These are phyloP conservation scores for Lasioglossum figueresi DNA, from an alignment of 2,888 invertebrate species.

Conservation along the genomic window DNA sequence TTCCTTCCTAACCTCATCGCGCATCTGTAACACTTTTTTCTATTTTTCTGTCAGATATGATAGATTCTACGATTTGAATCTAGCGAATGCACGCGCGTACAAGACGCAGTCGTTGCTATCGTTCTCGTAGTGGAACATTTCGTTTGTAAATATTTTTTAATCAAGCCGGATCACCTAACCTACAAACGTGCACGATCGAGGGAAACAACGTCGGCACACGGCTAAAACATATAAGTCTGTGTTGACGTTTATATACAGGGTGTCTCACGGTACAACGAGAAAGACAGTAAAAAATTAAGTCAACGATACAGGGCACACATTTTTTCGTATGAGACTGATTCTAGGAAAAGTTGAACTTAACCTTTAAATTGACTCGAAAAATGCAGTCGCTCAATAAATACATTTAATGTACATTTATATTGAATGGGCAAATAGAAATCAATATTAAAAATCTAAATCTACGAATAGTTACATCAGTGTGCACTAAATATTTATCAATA, in stretches of 20 bases:
- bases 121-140: neutral
- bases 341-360: neutral
- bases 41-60: neutral
- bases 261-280: neutral
- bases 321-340: neutral
- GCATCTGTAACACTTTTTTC: neutral
- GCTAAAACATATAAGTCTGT: neutral
- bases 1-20: slow-evolving; percentile 29
- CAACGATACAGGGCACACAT: neutral
- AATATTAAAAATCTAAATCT: neutral
- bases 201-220: neutral
- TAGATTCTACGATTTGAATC: neutral
- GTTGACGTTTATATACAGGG: slow-evolving; percentile 6
- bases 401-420: neutral
- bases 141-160: neutral
- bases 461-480: neutral
- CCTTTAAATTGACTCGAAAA: neutral
- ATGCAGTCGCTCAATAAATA: neutral
- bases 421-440: neutral
- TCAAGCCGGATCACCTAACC: slow-evolving; percentile 35
- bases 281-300: neutral
- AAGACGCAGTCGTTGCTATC: neutral
- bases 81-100: neutral
- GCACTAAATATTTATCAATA: neutral
- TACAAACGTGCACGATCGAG: neutral